phyloP scores from a whole-genome alignment of 2,888 invertebrate species.

The Diplazon laetatorius region DNA sequence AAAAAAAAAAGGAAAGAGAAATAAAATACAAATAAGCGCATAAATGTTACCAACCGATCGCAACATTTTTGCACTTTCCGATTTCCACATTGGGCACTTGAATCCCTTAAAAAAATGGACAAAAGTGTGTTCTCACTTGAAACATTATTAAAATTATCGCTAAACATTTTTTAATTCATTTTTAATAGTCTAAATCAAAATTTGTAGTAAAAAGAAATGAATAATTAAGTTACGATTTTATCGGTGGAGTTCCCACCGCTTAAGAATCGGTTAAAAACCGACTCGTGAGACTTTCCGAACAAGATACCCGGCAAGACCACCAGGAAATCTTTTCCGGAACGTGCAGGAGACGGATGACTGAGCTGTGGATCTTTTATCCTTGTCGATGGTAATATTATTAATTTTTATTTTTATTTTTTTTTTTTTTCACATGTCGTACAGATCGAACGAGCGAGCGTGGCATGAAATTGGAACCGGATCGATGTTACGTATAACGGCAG shows the following conservation, averaged over 20 bases:
- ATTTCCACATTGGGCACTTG: too few relatives aligned
- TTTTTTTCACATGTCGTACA: constrained; percentile 31
- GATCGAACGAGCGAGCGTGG: constrained; percentile 30
- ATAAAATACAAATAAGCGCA: neutral
- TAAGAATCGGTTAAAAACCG: neutral
- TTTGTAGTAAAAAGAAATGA: too few relatives aligned
- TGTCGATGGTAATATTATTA: neutral
- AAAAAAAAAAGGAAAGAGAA: neutral
- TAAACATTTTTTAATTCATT: too few relatives aligned
- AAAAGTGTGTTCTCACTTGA: neutral
- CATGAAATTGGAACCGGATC: constrained; percentile 62
- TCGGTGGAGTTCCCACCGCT: constrained; percentile 3
- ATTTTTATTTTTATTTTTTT: neutral
- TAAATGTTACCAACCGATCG: too few relatives aligned
- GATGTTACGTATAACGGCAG: constrained; percentile 53
- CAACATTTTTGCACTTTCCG: too few relatives aligned
- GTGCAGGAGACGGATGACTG: constrained; percentile 39
- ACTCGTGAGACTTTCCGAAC: constrained; percentile 11
- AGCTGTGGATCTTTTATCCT: constrained; percentile 20
- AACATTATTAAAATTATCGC: too few relatives aligned
- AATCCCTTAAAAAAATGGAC: neutral
- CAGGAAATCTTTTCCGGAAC: constrained; percentile 34
- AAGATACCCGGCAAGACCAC: constrained; percentile 23
- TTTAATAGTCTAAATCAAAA: too few relatives aligned
- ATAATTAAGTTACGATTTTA: neutral